Conservation (phyloP, 1,140 invertebrate genomes). For the Subanguina moxae region DNA sequence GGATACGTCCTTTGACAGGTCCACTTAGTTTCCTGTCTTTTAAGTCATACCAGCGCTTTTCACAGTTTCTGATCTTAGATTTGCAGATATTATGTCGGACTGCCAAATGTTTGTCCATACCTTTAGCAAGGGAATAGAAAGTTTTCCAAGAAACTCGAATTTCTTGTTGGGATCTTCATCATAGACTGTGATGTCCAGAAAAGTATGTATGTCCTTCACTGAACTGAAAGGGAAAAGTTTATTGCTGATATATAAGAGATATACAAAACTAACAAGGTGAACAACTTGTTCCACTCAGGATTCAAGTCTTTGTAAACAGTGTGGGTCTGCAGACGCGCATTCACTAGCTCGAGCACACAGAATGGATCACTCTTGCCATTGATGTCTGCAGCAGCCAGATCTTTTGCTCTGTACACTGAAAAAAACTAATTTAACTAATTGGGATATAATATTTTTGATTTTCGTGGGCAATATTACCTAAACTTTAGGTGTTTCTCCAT, state of each 20-base stretch:
- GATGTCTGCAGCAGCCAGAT: conserved; percentile 80
- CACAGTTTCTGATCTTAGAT: conserved; percentile 75
- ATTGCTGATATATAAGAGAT: not conserved
- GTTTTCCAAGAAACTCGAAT: conserved; percentile 90
- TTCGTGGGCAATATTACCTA: too few relatives aligned
- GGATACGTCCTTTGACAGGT: conserved; percentile 85
- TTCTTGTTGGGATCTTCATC: conserved; percentile 97
- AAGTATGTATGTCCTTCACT: conserved; percentile 92
- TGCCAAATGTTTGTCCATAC: conserved; percentile 27
- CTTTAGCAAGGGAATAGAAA: conserved; percentile 76
- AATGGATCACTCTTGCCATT: conserved; percentile 87
- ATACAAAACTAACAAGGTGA: conserved; percentile 79
- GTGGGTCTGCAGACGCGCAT: conserved; percentile 88
- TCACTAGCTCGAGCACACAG: conserved; percentile 89
- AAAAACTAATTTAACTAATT: too few relatives aligned
- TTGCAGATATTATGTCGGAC: not conserved
- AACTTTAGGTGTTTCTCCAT: too few relatives aligned
- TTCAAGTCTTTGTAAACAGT: conserved; percentile 95
- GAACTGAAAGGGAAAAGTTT: conserved; percentile 67
- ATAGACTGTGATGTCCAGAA: conserved; percentile 91
- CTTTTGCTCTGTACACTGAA: conserved; percentile 76
- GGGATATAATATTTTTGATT: too few relatives aligned
- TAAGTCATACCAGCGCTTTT: conserved; percentile 88
- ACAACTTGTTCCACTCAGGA: conserved; percentile 96
- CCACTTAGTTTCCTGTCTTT: conserved; percentile 89